These are phyloP conservation scores for Siderastrea radians DNA, from an alignment of 92 coral and sea anemone species.

Conservation along the genomic window DNA sequence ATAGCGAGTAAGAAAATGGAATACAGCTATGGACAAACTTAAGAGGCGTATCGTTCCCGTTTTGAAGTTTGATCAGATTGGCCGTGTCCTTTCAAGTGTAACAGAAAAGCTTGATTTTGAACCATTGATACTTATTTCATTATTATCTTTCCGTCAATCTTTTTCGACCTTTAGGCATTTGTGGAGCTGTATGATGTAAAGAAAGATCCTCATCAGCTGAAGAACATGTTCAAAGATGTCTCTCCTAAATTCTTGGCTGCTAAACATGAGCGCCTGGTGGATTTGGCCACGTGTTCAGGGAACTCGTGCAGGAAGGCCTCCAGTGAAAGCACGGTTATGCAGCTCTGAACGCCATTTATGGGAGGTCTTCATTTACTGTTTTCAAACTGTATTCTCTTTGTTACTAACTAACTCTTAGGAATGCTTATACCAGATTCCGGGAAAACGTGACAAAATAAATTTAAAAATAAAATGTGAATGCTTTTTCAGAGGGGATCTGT, in stretches of 20 bases:
- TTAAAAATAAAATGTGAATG: too few species aligned
- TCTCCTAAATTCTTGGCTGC: constrained; percentile 55
- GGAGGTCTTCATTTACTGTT: too few species aligned
- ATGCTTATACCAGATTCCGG: too few species aligned
- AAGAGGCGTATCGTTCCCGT: too few species aligned
- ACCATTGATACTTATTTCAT: too few species aligned
- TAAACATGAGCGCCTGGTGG: constrained; percentile 63
- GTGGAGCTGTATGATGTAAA: constrained; percentile 81
- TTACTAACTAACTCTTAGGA: too few species aligned
- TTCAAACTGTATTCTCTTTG: too few species aligned
- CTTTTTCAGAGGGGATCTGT: too few species aligned
- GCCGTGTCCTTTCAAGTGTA: background rate
- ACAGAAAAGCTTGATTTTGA: background rate
- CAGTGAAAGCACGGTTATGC: background rate
- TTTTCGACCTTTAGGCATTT: constrained; percentile 59
- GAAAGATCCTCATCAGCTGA: constrained; percentile 79
- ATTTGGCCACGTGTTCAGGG: constrained; percentile 72
- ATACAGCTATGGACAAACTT: too few species aligned
- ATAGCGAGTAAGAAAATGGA: too few species aligned
- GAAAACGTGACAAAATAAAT: too few species aligned
- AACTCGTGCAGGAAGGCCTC: constrained; percentile 62
- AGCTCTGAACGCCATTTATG: background rate
- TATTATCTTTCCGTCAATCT: background rate
- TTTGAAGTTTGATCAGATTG: too few species aligned
- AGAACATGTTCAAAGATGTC: constrained; percentile 65